Evolutionary conservation across 1,140 invertebrate species (phyloP).

Genomic region (Metaphire vulgaris): DNA sequence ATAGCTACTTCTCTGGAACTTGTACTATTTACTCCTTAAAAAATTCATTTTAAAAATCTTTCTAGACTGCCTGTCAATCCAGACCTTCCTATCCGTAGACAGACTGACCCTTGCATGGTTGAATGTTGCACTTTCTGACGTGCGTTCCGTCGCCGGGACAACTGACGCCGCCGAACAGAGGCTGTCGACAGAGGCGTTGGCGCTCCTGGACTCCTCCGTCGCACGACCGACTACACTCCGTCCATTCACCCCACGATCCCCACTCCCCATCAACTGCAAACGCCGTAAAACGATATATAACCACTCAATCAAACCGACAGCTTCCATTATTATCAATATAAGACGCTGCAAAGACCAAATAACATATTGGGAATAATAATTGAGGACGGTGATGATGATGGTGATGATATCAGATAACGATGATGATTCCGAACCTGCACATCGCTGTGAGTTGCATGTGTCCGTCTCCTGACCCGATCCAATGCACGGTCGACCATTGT

Average conservation of each 20-base stretch:
- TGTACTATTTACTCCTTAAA: too few relatives aligned
- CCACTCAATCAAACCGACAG: too few relatives aligned
- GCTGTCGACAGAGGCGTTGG: constrained; percentile 6
- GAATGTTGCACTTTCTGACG: constrained; percentile 39
- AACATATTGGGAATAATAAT: too few relatives aligned
- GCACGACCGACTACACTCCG: constrained; percentile 25
- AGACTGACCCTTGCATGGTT: constrained; percentile 45
- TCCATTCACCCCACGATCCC: constrained; percentile 24
- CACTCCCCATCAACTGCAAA: constrained; percentile 25
- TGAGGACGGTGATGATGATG: too few relatives aligned
- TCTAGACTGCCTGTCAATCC: too few relatives aligned
- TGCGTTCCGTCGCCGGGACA: constrained; percentile 27
- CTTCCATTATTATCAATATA: too few relatives aligned
- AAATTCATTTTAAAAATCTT: too few relatives aligned
- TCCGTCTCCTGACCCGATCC: constrained; percentile 35
- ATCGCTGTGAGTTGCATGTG: constrained; percentile 41
- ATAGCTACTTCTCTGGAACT: too few relatives aligned
- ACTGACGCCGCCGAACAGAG: constrained; percentile 17
- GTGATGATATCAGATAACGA: too few relatives aligned
- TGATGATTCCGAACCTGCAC: constrained; percentile 22
- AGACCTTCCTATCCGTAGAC: too few relatives aligned
- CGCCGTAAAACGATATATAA: too few relatives aligned
- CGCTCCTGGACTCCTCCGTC: constrained; percentile 21
- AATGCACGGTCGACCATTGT: constrained; percentile 45
- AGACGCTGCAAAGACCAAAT: too few relatives aligned